Percentiles rank a stretch among this genome's conserved stretches.
Evolutionary conservation across 2,113 vertebrate species (phyloP).

Genomic region (Mus spicilegus): DNA sequence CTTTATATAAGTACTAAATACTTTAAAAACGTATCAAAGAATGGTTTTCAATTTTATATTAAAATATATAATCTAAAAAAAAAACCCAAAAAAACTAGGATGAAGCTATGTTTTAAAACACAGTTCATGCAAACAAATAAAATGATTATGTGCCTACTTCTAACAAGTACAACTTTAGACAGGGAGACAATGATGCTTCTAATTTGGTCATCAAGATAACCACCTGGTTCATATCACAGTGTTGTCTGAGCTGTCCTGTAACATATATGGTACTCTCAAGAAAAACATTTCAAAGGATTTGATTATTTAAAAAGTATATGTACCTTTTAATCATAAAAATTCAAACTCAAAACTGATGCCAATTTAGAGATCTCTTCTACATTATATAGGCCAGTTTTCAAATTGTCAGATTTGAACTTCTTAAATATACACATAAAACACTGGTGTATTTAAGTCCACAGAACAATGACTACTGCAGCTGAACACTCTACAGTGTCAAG

Average conservation of each 20-base stretch:
- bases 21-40: not conserved
- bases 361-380: slow-evolving; percentile 39
- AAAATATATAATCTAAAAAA: slow-evolving; percentile 33
- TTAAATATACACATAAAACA: not conserved
- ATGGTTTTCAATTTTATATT: not conserved
- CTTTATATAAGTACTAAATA: not conserved
- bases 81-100: not conserved
- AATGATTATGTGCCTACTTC: slow-evolving; percentile 28
- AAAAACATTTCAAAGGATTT: not conserved
- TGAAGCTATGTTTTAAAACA: slow-evolving; percentile 42
- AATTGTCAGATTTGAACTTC: slow-evolving; percentile 13
- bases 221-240: not conserved
- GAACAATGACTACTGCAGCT: not conserved
- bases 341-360: not conserved
- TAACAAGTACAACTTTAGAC: not conserved
- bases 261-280: not conserved
- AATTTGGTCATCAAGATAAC: not conserved
- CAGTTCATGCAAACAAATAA: slow-evolving; percentile 41
- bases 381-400: slow-evolving; percentile 7
- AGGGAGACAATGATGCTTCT: not conserved
- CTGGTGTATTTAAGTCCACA: not conserved
- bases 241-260: not conserved
- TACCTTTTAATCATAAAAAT: slow-evolving; percentile 18
- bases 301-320: not conserved
- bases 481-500: not conserved